Evolutionary conservation across 2,113 vertebrate genomes (phyloP).

Genomic region (Pontoporia blainvillei): DNA sequence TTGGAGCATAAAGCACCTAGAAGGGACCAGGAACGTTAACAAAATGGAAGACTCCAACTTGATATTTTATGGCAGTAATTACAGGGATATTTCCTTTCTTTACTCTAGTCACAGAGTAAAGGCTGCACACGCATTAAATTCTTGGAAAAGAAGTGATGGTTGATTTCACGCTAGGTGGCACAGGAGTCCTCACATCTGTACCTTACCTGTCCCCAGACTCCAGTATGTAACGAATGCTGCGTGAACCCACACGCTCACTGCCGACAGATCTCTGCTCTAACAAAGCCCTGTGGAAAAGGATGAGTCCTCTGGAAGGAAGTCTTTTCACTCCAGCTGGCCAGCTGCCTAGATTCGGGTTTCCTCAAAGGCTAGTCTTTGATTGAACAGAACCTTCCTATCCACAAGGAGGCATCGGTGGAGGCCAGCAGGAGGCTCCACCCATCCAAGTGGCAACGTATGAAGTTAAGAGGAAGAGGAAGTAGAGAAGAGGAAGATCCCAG

Average conservation of each 20-base stretch:
- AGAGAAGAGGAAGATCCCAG: too few species aligned
- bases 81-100: not conserved
- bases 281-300: not conserved
- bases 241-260: not conserved
- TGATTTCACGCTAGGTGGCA: not conserved
- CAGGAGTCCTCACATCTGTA: not conserved
- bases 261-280: not conserved
- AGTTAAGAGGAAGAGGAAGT: not conserved
- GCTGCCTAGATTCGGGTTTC: not conserved
- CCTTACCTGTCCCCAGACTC: too few species aligned
- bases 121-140: not conserved
- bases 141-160: not conserved
- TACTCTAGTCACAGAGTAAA: not conserved
- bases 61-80: not conserved
- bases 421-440: too few species aligned
- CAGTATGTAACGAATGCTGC: not conserved
- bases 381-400: not conserved
- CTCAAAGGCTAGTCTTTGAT: not conserved
- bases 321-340: not conserved
- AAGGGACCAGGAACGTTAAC: not conserved
- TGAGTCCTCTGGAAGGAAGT: not conserved
- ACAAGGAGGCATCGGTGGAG: fast-evolving
- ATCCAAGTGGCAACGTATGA: not conserved
- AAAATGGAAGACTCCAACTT: not conserved
- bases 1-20: fast-evolving